Conservation (phyloP, 1,140 invertebrate species). For the Dendrolimus kikuchii region DNA sequence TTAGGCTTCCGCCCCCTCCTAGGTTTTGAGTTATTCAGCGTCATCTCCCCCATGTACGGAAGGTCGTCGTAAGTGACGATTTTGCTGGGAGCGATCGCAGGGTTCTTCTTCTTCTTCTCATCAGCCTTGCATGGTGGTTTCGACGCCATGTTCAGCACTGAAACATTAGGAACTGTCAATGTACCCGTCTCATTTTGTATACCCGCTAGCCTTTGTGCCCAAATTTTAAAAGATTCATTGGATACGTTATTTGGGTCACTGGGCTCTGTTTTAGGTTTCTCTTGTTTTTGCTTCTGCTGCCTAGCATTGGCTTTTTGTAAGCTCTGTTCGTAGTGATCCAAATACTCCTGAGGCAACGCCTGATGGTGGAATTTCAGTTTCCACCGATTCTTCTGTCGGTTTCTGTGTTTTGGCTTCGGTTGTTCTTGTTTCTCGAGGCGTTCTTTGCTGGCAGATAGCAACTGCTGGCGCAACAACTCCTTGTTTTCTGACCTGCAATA, state of each 20-base stretch:
- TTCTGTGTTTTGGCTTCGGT: slow-evolving; percentile 55
- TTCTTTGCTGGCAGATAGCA: slow-evolving; percentile 52
- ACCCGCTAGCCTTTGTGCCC: slow-evolving; percentile 80
- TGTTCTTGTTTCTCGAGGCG: slow-evolving; percentile 36
- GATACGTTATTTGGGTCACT: slow-evolving; percentile 46
- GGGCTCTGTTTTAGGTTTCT: slow-evolving; percentile 52
- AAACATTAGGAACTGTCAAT: slow-evolving; percentile 30
- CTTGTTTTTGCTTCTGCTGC: slow-evolving; percentile 32
- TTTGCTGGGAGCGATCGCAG: slow-evolving; percentile 66
- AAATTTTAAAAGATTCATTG: slow-evolving; percentile 79
- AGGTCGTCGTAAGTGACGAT: slow-evolving; percentile 85
- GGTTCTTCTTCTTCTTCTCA: slow-evolving; percentile 49
- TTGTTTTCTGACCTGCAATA: slow-evolving; percentile 57
- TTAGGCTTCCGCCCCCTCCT: slow-evolving; percentile 89
- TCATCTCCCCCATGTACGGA: slow-evolving; percentile 93
- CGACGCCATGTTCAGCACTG: slow-evolving; percentile 30
- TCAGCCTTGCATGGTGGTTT: slow-evolving; percentile 30
- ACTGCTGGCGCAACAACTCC: slow-evolving; percentile 52
- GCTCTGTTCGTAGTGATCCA: slow-evolving; percentile 84
- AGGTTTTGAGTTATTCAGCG: slow-evolving; percentile 87
- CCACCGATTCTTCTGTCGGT: slow-evolving; percentile 78
- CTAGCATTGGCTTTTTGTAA: slow-evolving; percentile 67
- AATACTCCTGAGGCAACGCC: slow-evolving; percentile 83
- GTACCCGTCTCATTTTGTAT: slow-evolving; percentile 73
- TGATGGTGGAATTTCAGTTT: slow-evolving; percentile 89